Evolutionary conservation across 2,888 invertebrate species (phyloP), one percentile per base, ranked within the genome.

Genomic region (Ephialtes manifestator): DNA sequence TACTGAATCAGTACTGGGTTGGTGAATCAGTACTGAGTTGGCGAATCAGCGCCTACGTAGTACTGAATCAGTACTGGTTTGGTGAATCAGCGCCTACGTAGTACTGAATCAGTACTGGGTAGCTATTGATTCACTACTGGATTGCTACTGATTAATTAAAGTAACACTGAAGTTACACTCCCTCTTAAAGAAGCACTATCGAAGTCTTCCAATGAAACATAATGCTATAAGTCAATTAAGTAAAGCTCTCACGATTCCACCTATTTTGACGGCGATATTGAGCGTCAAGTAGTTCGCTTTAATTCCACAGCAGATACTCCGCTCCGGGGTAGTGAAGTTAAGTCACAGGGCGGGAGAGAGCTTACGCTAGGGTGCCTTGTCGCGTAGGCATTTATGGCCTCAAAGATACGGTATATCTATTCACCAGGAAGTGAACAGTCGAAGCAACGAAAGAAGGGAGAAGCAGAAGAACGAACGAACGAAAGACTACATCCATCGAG

Each of bases 101-200:
- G 1, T 24, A 24, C 24, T 24, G 1, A 24, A 1, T 24, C 24
- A 24, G 24, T 24, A 24, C 24, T 24, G 24, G 24, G 2, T 24
- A 2, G 2, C 1, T 24, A 24, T 2, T 24, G 24, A 24, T 24
- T 24, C 24, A 24, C n/a, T 24, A 24, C 24, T 24, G 24, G 24
- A 2, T 24, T 1, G 2, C 1, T 24, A 24, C 24, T 24, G 24
- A 2, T 24, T 24, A 1, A 2, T 24, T n/a, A n/a, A n/a, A n/a
- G n/a, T n/a, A n/a, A n/a, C n/a, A 24, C 24, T 24, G 24, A 24
- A 24, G 24, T 24, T 1, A 24, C 24, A 24, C 24, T 24, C 24
- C 24, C 43, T 35, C 39, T 20, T 18, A 31, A 35, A 76, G 51
- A 76, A 63, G 51, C 46, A 78, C 58, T 46, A 20, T 46, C n/a